phyloP scores from a whole-genome alignment of 2,888 invertebrate species.

The Epicampocera succincta region DNA sequence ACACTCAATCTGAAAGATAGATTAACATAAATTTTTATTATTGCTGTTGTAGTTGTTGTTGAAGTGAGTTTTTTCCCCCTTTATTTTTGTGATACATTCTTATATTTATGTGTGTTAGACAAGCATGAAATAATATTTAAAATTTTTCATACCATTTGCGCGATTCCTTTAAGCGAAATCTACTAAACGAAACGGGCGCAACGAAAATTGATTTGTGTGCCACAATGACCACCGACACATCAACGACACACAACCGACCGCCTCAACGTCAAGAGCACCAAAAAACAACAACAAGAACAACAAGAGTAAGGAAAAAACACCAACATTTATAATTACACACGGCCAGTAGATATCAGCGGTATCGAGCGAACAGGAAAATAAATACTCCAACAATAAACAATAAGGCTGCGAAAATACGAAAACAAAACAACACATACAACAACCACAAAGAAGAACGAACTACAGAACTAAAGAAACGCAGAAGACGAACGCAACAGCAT shows the following conservation, averaged over 20 bases:
- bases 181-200: conserved; percentile 51
- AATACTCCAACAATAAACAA: conserved; percentile 40
- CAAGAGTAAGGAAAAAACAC: conserved; percentile 27
- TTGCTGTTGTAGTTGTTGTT: conserved; percentile 1
- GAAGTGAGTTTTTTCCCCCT: too few relatives aligned
- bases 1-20: conserved; percentile 67
- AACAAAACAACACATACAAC: too few relatives aligned
- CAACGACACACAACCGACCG: conserved; percentile 39
- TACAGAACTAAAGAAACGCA: background rate
- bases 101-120: conserved; percentile 47
- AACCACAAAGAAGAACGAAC: too few relatives aligned
- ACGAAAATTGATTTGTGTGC: conserved; percentile 70
- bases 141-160: conserved; percentile 60
- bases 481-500: conserved; percentile 45
- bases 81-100: conserved; percentile 13
- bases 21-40: conserved; percentile 65
- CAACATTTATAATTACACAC: conserved; percentile 65
- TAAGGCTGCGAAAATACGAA: conserved; percentile 25
- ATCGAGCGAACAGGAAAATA: conserved; percentile 24
- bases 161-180: conserved; percentile 59
- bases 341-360: conserved; percentile 29
- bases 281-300: background rate
- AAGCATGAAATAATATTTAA: conserved; percentile 66
- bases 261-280: conserved; percentile 13
- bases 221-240: conserved; percentile 68